phyloP scores from a whole-genome alignment of 2,113 vertebrate genomes.

The Psammodynastes pulverulentus region DNA sequence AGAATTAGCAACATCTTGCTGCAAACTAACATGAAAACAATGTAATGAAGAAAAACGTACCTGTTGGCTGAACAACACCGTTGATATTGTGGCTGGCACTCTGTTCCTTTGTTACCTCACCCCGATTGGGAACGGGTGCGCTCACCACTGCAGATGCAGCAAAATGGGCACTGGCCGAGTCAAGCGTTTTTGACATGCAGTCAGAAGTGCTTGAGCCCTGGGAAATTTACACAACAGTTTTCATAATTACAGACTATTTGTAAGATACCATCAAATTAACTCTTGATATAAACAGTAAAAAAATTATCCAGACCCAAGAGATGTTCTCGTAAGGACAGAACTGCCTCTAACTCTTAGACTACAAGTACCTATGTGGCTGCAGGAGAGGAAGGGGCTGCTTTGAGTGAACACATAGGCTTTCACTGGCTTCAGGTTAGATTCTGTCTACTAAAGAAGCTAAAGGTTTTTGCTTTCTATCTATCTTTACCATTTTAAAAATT shows the following conservation, averaged over 20 bases:
- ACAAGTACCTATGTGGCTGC: background rate
- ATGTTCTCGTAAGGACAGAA: background rate
- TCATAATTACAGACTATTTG: background rate
- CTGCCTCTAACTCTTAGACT: background rate
- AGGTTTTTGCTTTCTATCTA: background rate
- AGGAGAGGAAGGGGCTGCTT: background rate
- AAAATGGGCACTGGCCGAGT: conserved; percentile 91
- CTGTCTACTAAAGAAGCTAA: background rate
- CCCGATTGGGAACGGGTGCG: conserved; percentile 71
- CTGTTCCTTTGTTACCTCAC: conserved; percentile 75
- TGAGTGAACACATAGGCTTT: background rate
- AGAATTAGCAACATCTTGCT: background rate
- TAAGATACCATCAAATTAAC: accelerated
- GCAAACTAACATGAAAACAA: accelerated
- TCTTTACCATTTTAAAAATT: background rate
- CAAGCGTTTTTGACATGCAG: conserved; percentile 85
- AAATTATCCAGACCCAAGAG: background rate
- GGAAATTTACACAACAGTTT: background rate
- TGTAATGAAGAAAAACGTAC: conserved; percentile 55
- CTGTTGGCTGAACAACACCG: conserved; percentile 81
- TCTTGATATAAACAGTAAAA: background rate
- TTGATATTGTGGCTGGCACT: conserved; percentile 77
- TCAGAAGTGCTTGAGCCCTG: conserved; percentile 78
- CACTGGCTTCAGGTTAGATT: background rate
- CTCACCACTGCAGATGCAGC: conserved; percentile 90